Conservation (phyloP, 2,797 vertebrate genomes). For the Nasua narica region DNA sequence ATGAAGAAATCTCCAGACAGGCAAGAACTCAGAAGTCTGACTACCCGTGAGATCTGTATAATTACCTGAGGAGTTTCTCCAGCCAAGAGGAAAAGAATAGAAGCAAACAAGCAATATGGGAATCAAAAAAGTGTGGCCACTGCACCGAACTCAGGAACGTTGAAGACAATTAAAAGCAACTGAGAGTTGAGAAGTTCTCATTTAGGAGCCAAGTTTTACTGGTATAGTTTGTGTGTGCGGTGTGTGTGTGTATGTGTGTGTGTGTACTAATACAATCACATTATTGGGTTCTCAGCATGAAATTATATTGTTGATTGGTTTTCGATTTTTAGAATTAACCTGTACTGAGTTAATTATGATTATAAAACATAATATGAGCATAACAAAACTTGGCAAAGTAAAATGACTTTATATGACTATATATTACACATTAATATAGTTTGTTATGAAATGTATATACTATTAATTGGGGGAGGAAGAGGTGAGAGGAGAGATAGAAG, state of each 20-base stretch:
- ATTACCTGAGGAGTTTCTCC: neutral
- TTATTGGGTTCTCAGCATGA: neutral
- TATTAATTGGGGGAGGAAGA: constrained; percentile 1
- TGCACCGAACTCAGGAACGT: neutral
- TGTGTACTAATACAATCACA: neutral
- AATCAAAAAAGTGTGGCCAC: neutral
- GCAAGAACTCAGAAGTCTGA: neutral
- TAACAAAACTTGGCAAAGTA: constrained; percentile 12
- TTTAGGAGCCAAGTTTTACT: neutral
- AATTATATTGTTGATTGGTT: neutral
- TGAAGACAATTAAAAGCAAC: neutral
- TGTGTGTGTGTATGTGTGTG: no score
- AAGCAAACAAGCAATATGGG: neutral
- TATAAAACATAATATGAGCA: neutral
- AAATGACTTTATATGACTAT: neutral
- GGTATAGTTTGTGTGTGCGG: neutral
- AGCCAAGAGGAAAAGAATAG: constrained; percentile 1
- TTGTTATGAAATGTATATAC: neutral
- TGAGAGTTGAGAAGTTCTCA: neutral
- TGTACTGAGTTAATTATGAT: neutral
- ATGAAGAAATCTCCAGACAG: neutral
- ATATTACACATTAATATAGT: neutral
- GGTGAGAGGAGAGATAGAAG: neutral
- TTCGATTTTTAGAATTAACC: constrained; percentile 9
- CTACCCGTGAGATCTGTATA: neutral